phyloP scores from a whole-genome alignment of 1,140 invertebrate species.

The Piezodorus guildinii region DNA sequence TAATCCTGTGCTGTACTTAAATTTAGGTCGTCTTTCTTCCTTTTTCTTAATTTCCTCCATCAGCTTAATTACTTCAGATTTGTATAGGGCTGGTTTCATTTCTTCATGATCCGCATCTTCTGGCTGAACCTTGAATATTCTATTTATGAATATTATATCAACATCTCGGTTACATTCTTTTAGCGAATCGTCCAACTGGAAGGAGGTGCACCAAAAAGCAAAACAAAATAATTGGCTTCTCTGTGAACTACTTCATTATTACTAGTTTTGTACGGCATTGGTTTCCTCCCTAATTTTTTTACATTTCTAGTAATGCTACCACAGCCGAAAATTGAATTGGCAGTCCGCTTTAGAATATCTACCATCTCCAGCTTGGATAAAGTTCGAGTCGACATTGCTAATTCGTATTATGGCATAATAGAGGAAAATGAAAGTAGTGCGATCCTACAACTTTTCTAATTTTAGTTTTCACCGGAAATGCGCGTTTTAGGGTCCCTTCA shows the following conservation, averaged over 20 bases:
- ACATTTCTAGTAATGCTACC: slow-evolving; percentile 68
- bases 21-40: no score
- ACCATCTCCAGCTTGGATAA: slow-evolving; percentile 24
- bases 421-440: no score
- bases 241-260: slow-evolving; percentile 47
- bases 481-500: no score
- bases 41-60: no score
- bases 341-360: slow-evolving; percentile 43
- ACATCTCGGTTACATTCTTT: slow-evolving; percentile 59
- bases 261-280: slow-evolving; percentile 58
- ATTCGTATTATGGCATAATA: slow-evolving; percentile 25
- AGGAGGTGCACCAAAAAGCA: slow-evolving; percentile 58
- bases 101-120: slow-evolving; percentile 42
- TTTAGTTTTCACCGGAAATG: no score
- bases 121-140: slow-evolving; percentile 40
- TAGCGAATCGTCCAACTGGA: slow-evolving; percentile 40
- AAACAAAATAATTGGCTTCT: slow-evolving; percentile 57
- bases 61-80: slow-evolving; percentile 41
- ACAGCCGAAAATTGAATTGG: slow-evolving; percentile 54
- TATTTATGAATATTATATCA: slow-evolving; percentile 53
- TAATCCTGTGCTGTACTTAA: no score
- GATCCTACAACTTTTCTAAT: no score
- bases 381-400: slow-evolving; percentile 20
- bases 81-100: slow-evolving; percentile 58
- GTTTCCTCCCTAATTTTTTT: slow-evolving; percentile 61